These are phyloP conservation scores for Nomia melanderi DNA, from an alignment of 1,140 invertebrate species.

Conservation along the genomic window DNA sequence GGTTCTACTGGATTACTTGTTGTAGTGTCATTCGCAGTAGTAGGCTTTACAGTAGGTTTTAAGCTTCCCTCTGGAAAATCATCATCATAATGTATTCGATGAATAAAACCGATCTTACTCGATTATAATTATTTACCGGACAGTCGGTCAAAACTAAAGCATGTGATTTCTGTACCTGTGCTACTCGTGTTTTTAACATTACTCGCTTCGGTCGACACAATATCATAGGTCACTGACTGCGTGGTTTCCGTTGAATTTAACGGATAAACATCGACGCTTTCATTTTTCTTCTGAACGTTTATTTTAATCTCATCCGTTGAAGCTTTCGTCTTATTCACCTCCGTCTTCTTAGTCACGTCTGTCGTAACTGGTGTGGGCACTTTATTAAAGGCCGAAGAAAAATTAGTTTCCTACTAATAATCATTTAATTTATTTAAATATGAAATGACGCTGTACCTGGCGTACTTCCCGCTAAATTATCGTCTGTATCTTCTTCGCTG, in stretches of 20 bases:
- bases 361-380: not conserved
- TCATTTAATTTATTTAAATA: not conserved
- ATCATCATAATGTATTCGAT: not conserved
- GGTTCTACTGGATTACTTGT: not conserved
- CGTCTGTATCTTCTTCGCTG: slow-evolving; percentile 21
- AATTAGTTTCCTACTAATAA: not conserved
- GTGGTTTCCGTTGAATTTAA: not conserved
- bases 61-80: not conserved
- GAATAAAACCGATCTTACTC: no score
- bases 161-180: not conserved
- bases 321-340: not conserved
- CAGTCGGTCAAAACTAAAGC: not conserved
- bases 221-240: not conserved
- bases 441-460: slow-evolving; percentile 15
- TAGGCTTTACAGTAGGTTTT: not conserved
- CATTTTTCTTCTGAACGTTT: not conserved
- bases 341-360: not conserved
- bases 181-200: not conserved
- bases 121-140: not conserved
- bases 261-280: not conserved
- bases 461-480: not conserved
- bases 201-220: not conserved
- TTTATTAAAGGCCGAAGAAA: not conserved
- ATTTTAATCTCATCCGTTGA: not conserved
- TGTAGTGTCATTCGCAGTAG: not conserved